Evolutionary conservation across 2,888 invertebrate genomes (phyloP).

Genomic region (Brenthis ino): DNA sequence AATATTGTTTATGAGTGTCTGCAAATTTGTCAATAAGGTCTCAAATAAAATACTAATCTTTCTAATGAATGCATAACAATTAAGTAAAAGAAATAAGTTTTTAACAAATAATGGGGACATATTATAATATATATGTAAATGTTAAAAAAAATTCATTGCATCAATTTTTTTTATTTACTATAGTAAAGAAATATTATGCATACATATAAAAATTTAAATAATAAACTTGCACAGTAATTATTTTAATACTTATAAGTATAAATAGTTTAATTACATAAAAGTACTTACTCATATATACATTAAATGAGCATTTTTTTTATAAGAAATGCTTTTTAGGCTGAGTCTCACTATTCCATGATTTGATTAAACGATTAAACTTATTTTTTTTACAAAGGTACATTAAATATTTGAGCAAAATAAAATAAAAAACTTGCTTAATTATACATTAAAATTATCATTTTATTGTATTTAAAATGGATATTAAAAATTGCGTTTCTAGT

Average conservation of each 20-base stretch:
- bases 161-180: not conserved
- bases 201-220: not conserved
- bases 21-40: too few species aligned
- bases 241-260: slow-evolving; percentile 31
- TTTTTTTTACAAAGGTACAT: slow-evolving; percentile 3
- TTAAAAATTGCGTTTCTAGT: not conserved
- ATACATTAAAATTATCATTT: slow-evolving; percentile 5
- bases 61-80: too few species aligned
- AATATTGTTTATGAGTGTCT: too few species aligned
- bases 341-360: slow-evolving; percentile 20
- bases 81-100: too few species aligned
- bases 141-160: not conserved
- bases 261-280: slow-evolving; percentile 38
- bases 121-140: too few species aligned
- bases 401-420: slow-evolving; percentile 16
- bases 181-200: not conserved
- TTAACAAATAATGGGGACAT: too few species aligned
- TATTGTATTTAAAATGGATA: slow-evolving; percentile 2
- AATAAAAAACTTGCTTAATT: slow-evolving; percentile 13
- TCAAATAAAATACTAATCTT: too few species aligned
- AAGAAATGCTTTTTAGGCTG: slow-evolving; percentile 60
- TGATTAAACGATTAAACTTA: not conserved
- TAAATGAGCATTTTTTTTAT: slow-evolving; percentile 56
- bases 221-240: slow-evolving; percentile 36
- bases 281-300: slow-evolving; percentile 49